Base-by-base conservation (phyloP, 2,797 vertebrate genomes). In the Periparus ater region DNA sequence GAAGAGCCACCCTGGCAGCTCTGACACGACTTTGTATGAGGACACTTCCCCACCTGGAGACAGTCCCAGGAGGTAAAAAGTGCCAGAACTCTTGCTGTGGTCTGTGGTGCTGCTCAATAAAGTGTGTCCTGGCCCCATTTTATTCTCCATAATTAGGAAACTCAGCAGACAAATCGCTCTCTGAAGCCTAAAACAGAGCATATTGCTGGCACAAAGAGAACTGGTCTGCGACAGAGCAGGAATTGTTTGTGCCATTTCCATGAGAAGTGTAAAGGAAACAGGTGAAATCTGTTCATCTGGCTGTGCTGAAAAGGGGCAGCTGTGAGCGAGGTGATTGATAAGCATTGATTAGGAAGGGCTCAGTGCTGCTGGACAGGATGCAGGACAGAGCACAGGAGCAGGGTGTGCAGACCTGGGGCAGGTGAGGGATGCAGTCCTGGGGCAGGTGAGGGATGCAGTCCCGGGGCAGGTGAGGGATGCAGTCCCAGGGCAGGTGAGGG, bases 91-190 rank as follows among this genome's bases (percentile, higher is more conserved):
- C 80, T 13, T 11, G 29, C 86, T 51, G 66, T n/a, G 54, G 40
- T 53, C 75, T 66, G 5, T 34, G 50, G 62, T 51, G 70, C 51
- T 71, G 84, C 76, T 92, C 87, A 21, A 6, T 66, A 54, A 57
- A 27, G 19, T 25, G n/a, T 47, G 77, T 75, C 78, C 92, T 87
- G 54, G 70, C 71, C 66, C 53, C 65, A 3, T 82, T 94, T 87
- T 48, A 70, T 30, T 70, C 84, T 73, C 60, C 38, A 40, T 73
- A 88, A 92, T 93, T 71, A 76, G 84, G 81, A 77, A 93, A 82
- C 58, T 58, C 81, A 60, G 70, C 67, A 87, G 86, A 76, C 16
- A 1, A 57, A 50, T 74, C 0, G 0, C 63, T 55, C 61, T 87
- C 76, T 66, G 94, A 70, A 96, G 66, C 86, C 80, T 51, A 30